Evolutionary conservation across 2,797 vertebrate genomes (phyloP), one percentile per base, ranked within the genome.

Genomic region (Gallinago solitaria): DNA sequence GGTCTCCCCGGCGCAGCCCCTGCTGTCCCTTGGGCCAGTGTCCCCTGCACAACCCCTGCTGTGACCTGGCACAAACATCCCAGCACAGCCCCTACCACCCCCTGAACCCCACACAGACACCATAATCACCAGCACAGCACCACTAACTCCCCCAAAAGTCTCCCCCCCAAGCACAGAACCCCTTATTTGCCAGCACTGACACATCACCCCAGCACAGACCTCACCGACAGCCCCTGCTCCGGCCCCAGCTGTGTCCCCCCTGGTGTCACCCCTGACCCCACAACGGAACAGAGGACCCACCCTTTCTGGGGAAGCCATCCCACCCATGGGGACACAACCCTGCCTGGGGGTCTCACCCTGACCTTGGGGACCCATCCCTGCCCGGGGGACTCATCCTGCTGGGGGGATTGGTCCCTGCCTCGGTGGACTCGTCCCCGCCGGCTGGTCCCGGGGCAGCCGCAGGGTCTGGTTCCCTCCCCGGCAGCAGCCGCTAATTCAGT

Each of bases 401-500:
- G 8, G 15, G 19, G 25, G 23, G 14, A 39, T 17, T 25, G 24
- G 0, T 11, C n/a, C 27, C 45, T 32, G n/a, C 17, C 43, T 6
- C 5, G 2, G 50, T 2, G 25, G 63, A 35, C 23, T 16, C 23
- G 6, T 50, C 54, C 64, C 50, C 0, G 1, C 30, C 1, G 9
- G 81, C 74, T 69, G 63, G 47, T 87, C 57, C 41, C 0, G 6
- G 74, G 61, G 61, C 8, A 2, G 59, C 51, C 15, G 4, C 65
- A 37, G 67, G 83, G 37, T 68, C 86, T 56, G 43, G 24, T 76
- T 87, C 87, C 91, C 89, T 89, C 67, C 77, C 60, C 88, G 23
- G 91, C 94, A 93, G 93, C 85, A 90, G 95, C 93, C 4, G 20
- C 87, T 97, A 96, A 96, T 96, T 95, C 94, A 74, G 60, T 51